A percentile compares a stretch with the other conserved stretches of the same genome.
Conservation (phyloP, 2,888 invertebrate species). For the Stenodera caucasica region DNA sequence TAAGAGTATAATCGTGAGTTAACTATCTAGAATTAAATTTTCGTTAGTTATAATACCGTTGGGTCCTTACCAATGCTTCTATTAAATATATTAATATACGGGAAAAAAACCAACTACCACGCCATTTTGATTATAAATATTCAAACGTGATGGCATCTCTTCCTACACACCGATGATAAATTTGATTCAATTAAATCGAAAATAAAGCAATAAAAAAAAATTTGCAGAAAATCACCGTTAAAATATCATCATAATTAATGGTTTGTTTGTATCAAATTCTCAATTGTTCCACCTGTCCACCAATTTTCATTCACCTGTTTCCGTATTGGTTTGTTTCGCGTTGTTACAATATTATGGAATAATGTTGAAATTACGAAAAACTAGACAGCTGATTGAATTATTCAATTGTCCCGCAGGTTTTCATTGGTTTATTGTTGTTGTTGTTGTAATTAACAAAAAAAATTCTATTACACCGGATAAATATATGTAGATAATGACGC, state of each 20-base stretch:
- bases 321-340: neutral
- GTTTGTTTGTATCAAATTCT: neutral
- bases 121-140: neutral
- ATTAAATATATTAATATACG: neutral
- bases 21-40: conserved; percentile 6
- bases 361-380: neutral
- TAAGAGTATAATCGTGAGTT: conserved; percentile 2
- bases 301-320: conserved; percentile 3
- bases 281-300: neutral
- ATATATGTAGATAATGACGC: neutral
- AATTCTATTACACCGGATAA: neutral
- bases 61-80: conserved; percentile 1
- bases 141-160: neutral
- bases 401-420: neutral
- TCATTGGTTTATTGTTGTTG: too few species aligned
- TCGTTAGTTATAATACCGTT: conserved; percentile 5
- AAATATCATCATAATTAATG: neutral
- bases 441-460: too few species aligned
- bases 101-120: neutral
- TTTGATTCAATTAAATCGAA: neutral
- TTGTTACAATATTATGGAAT: neutral
- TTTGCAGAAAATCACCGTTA: neutral
- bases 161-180: neutral
- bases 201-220: neutral
- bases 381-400: neutral